Percentiles rank a stretch among this genome's conserved stretches.
phyloP scores from a whole-genome alignment of 2,888 invertebrate genomes.

The Drosophila nr. perissopoda region DNA sequence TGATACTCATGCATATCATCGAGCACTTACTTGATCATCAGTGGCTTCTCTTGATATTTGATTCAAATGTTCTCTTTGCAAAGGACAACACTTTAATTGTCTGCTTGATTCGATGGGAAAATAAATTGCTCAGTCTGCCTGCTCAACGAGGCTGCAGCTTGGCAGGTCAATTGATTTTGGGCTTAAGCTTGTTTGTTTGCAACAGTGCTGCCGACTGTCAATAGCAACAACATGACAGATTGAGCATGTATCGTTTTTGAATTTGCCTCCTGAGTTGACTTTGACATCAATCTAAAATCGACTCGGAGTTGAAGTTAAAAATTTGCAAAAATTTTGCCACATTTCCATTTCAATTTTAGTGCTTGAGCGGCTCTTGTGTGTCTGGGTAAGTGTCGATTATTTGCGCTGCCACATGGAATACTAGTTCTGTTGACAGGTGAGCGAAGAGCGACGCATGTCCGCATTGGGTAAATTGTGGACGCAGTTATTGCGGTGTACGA shows the following conservation, averaged over 20 bases:
- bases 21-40: not conserved
- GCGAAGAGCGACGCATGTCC: not conserved
- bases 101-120: not conserved
- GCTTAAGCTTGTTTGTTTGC: not conserved
- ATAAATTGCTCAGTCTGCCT: not conserved
- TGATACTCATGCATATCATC: not conserved
- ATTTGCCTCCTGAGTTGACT: constrained; percentile 35
- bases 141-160: not conserved
- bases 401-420: not conserved
- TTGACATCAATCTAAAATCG: constrained; percentile 19
- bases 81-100: not conserved
- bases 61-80: not conserved
- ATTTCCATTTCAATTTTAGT: not conserved
- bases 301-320: not conserved
- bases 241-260: constrained; percentile 43
- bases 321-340: not conserved
- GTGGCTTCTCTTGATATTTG: not conserved
- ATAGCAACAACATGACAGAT: not conserved
- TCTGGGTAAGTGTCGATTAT: not conserved
- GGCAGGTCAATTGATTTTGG: not conserved
- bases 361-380: not conserved
- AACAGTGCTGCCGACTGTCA: not conserved
- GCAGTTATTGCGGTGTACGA: constrained; percentile 2
- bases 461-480: not conserved
- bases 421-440: not conserved